These are phyloP conservation scores for Nematostella vectensis DNA, from an alignment of 92 coral and sea anemone species.

Conservation along the genomic window DNA sequence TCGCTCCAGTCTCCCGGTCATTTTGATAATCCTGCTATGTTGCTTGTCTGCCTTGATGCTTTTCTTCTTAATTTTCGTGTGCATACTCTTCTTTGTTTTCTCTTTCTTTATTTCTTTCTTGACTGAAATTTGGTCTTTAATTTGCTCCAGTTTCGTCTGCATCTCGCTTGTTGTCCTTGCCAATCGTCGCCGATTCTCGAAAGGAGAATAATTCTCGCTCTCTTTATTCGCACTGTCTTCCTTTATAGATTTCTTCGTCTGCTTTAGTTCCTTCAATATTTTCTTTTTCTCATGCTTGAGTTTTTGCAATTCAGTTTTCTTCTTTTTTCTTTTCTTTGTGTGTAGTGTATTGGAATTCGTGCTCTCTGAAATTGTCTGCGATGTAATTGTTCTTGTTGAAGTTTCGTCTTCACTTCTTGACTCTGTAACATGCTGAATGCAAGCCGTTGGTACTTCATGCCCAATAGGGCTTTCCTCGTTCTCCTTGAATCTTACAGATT, in stretches of 20 bases:
- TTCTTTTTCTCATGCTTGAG: conserved; percentile 49
- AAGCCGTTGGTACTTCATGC: no score
- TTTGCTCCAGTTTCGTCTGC: conserved; percentile 53
- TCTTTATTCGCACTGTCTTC: conserved; percentile 54
- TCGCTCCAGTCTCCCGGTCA: conserved; percentile 56
- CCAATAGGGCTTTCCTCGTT: no score
- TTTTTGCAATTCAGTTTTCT: conserved; percentile 37
- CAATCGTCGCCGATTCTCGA: conserved; percentile 65
- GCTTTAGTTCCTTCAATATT: conserved; percentile 46
- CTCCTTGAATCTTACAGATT: no score
- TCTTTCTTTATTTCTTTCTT: conserved; percentile 40
- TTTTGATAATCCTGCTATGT: conserved; percentile 56
- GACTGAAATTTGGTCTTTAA: conserved; percentile 49
- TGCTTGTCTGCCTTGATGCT: conserved; percentile 57
- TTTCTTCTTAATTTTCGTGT: conserved; percentile 42
- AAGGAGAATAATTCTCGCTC: conserved; percentile 43
- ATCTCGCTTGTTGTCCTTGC: conserved; percentile 69
- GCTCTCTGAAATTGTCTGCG: no score
- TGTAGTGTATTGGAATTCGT: no score
- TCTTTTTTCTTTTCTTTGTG: conserved; percentile 23
- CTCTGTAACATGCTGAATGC: no score
- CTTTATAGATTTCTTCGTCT: conserved; percentile 38
- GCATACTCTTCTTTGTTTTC: conserved; percentile 34
- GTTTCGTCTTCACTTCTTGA: no score
- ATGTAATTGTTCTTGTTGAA: no score